These are phyloP conservation scores for Unio delphinus DNA, from an alignment of 2,888 invertebrate genomes.

Conservation along the genomic window DNA sequence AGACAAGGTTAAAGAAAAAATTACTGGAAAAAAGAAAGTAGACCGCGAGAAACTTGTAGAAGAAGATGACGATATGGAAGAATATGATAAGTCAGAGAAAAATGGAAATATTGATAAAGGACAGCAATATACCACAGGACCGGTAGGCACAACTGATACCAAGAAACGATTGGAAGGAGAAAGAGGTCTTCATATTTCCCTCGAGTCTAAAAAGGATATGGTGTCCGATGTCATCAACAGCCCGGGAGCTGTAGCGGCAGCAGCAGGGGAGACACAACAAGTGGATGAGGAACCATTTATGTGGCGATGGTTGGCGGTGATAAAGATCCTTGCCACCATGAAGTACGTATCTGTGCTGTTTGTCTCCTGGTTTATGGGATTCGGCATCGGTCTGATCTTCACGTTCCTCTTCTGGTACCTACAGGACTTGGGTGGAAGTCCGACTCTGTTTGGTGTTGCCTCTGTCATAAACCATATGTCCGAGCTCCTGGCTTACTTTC, in stretches of 20 bases:
- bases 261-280: slow-evolving; percentile 20
- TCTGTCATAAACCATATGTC: slow-evolving; percentile 99
- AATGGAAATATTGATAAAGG: slow-evolving; percentile 1
- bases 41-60: slow-evolving; percentile 52
- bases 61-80: slow-evolving; percentile 56
- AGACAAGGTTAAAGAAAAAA: slow-evolving; percentile 55
- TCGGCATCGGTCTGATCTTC: slow-evolving; percentile 98
- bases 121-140: slow-evolving; percentile 13
- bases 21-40: slow-evolving; percentile 49
- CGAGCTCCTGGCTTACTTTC: slow-evolving; percentile 98
- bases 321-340: slow-evolving; percentile 89
- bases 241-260: slow-evolving; percentile 31
- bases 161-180: slow-evolving; percentile 66
- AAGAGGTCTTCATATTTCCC: slow-evolving; percentile 73
- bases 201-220: slow-evolving; percentile 56
- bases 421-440: slow-evolving; percentile 88
- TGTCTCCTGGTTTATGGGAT: slow-evolving; percentile 99
- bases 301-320: slow-evolving; percentile 88
- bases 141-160: background rate
- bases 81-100: slow-evolving; percentile 6
- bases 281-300: slow-evolving; percentile 55
- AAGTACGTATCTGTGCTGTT: slow-evolving; percentile 87
- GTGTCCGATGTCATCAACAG: slow-evolving; percentile 59
- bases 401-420: slow-evolving; percentile 99
- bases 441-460: slow-evolving; percentile 97